Percentiles rank a stretch among this genome's conserved stretches.
Evolutionary conservation across 2,113 vertebrate species (phyloP).

Genomic region (Oenanthe oenanthe): DNA sequence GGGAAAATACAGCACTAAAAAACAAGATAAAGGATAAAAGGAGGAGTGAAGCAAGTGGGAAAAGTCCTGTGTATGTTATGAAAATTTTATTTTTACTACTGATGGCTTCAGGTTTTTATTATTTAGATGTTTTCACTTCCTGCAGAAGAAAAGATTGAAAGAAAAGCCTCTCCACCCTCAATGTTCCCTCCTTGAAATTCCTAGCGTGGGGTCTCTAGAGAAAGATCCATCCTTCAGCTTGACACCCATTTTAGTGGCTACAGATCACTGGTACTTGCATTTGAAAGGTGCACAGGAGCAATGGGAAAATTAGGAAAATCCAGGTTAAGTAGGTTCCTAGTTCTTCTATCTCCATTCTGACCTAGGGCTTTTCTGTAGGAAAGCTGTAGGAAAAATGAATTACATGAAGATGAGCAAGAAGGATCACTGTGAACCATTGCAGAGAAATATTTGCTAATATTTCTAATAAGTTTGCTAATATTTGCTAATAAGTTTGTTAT

Average conservation of each 20-base stretch:
- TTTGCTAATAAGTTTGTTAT: no score
- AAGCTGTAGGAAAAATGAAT: neutral
- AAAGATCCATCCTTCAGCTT: neutral
- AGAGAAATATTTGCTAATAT: neutral
- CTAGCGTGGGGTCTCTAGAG: accelerated
- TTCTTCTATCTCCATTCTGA: neutral
- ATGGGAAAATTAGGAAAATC: neutral
- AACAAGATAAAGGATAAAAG: neutral
- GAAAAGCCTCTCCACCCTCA: neutral
- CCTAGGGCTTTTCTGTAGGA: neutral
- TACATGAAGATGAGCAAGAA: neutral
- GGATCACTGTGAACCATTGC: neutral
- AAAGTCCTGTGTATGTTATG: neutral
- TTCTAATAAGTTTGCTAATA: no score
- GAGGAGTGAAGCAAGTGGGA: neutral
- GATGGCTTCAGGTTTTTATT: neutral
- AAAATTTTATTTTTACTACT: neutral
- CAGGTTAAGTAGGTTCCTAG: neutral
- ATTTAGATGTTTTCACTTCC: neutral
- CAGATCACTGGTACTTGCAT: neutral
- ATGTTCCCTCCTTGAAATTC: neutral
- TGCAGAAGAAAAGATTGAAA: neutral
- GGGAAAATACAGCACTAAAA: neutral
- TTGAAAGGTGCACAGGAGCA: neutral
- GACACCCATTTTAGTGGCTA: neutral